Base-by-base conservation (phyloP, 2,888 invertebrate genomes). In the Troides oblongomaculatus region DNA sequence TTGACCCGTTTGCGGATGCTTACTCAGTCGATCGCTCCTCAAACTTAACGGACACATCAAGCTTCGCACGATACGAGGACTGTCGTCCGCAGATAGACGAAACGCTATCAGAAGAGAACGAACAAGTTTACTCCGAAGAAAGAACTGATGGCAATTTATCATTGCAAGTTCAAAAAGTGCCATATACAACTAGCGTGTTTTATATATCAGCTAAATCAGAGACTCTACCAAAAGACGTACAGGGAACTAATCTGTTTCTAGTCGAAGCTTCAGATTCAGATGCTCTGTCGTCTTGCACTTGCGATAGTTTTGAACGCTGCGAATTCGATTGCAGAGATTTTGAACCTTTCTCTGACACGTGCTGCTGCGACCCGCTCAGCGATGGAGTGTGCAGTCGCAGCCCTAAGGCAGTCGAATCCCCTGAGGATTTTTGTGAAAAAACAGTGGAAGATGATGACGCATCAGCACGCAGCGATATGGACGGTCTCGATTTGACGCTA, bases 401-500 rank as follows among this genome's bases (percentile, higher is more conserved):
- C 75, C 93, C 93, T 21, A 92, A 92, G 74, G 86, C 90, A 77
- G 92, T 91, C 50, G 92, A 92, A 68, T 92, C 92, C 58, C 91
- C 92, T 30, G 92, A 92, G 79, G 79, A 90, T 78, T 89, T 92
- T 79, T 85, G 88, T 80, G 87, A 89, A 68, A 80, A 83, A 74
- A 81, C 79, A 69, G 85, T 82, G 50, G 90, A 92, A 53, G 91
- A 89, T 64, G 93, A 93, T 75, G 87, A 86, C 64, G 84, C 85
- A 36, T 90, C 93, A 65, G 85, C 91, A 62, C 84, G 92, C 50
- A 93, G 93, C 83, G 95, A 95, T 84, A 94, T 95, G 94, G 95
- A 95, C 75, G 95, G 95, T 73, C 89, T 95, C 76, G 95, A 95
- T 86, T 88, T 95, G 80, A 92, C 94, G 73, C 86, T 95, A 76